phyloP scores from a whole-genome alignment of 1,140 invertebrate species.

The Mactra quadrangularis region DNA sequence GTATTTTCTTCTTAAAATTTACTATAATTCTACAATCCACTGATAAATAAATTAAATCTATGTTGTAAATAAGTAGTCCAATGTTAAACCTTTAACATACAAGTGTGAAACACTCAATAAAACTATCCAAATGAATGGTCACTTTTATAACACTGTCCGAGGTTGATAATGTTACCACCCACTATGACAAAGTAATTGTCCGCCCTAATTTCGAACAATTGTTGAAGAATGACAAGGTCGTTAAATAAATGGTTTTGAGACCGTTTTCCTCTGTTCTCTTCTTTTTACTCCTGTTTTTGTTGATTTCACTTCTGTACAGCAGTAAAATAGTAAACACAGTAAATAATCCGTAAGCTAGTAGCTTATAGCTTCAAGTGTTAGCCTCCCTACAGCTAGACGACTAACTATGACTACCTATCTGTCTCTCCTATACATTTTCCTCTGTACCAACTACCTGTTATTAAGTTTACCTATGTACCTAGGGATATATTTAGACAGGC shows the following conservation, averaged over 20 bases:
- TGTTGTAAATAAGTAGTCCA: background rate
- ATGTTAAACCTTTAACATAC: background rate
- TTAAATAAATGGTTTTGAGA: no score
- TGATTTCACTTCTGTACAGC: background rate
- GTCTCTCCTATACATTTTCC: no score
- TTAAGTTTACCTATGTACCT: conserved; percentile 13
- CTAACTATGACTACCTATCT: no score
- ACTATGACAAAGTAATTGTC: conserved; percentile 18
- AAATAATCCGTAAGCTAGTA: no score
- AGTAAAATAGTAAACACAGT: background rate
- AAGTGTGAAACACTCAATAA: no score
- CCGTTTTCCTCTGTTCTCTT: no score
- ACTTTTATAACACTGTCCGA: conserved; percentile 23
- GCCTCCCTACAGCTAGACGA: conserved; percentile 6
- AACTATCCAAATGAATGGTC: background rate
- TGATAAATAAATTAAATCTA: background rate
- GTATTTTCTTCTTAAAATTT: background rate
- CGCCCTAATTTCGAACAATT: conserved; percentile 7
- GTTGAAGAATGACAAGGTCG: conserved; percentile 20
- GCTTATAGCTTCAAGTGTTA: background rate
- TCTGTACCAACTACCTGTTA: no score
- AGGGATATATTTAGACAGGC: background rate
- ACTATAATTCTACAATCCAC: background rate
- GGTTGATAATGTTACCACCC: conserved; percentile 22
- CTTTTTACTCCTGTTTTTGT: no score